Evolutionary conservation across 1,140 invertebrate species (phyloP).

Genomic region (Hestina assimilis): DNA sequence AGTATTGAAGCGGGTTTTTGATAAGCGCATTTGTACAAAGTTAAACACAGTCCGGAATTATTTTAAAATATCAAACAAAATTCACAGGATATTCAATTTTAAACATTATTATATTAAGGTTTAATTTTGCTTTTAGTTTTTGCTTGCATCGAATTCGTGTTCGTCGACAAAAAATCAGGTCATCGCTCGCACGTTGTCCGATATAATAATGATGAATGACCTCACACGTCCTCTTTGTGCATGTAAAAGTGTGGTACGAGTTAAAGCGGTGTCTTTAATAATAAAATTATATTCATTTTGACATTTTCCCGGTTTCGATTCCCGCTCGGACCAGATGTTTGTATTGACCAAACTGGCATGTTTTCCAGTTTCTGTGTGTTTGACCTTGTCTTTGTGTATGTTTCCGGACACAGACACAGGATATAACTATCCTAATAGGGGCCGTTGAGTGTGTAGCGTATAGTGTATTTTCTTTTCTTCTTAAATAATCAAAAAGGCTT

Average conservation of each 20-base stretch:
- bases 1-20: slow-evolving; percentile 20
- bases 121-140: slow-evolving; percentile 5
- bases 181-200: slow-evolving; percentile 48
- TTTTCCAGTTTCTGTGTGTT: too few relatives aligned
- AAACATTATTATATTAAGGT: slow-evolving; percentile 8
- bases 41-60: slow-evolving; percentile 22
- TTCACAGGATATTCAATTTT: slow-evolving; percentile 8
- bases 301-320: too few relatives aligned
- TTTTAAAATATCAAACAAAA: slow-evolving; percentile 11
- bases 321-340: too few relatives aligned
- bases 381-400: too few relatives aligned
- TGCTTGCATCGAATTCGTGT: slow-evolving; percentile 34
- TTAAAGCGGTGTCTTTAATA: too few relatives aligned
- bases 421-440: too few relatives aligned
- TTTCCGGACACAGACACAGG: too few relatives aligned
- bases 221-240: slow-evolving; percentile 42
- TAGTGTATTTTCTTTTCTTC: too few relatives aligned
- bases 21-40: slow-evolving; percentile 27
- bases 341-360: too few relatives aligned
- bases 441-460: too few relatives aligned
- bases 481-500: too few relatives aligned
- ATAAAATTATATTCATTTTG: too few relatives aligned
- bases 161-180: slow-evolving; percentile 45
- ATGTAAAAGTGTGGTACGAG: slow-evolving; percentile 21
- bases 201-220: slow-evolving; percentile 60